Evolutionary conservation across 2,113 vertebrate species (phyloP), one percentile per base, ranked within the genome.

Genomic region (Cyprinodon variegatus): DNA sequence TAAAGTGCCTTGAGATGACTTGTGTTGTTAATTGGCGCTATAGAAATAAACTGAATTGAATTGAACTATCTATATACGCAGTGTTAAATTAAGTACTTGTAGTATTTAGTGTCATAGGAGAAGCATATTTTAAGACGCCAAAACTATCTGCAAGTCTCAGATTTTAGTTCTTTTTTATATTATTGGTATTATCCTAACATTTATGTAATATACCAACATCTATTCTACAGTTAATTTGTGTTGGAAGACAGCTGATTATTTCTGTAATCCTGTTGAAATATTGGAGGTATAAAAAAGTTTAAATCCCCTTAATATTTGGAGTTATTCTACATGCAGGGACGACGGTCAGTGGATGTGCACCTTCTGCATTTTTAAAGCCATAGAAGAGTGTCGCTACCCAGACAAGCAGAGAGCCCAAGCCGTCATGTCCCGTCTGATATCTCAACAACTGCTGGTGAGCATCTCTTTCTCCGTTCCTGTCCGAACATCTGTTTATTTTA

Each of bases 381-480:
- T 12, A 46, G 61, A 74, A 1, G 0, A 2, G 0, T 86, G 17
- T n/a, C 40, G 36, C 8, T 71, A 61, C 20, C 0, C 3, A 5
- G 46, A 43, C 3, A 6, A 77, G 37, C 53, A 73, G 79, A 61
- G 79, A 9, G 62, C 67, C 11, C n/a, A 82, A 15, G 11, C 0
- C 3, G 83, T 62, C 22, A 43, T 90, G 76, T 68, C 69, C 0
- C 14, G 8, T 0, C 29, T 17, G 11, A 82, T 91, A 40, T 85
- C 83, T 2, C n/a, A 43, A 22, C 61, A 83, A 74, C 62, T 76
- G 66, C 53, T 90, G 92, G 94, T 95, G 73, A 89, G 84, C 10
- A 17, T 37, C 40, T 4, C 4, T 69, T 39, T 39, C 3, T 46
- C 15, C 59, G 14, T 66, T 5, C 4, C 17, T 0, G 7, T 73